Conservation (phyloP, 2,113 vertebrate species). For the Pachycephala philippinensis region DNA sequence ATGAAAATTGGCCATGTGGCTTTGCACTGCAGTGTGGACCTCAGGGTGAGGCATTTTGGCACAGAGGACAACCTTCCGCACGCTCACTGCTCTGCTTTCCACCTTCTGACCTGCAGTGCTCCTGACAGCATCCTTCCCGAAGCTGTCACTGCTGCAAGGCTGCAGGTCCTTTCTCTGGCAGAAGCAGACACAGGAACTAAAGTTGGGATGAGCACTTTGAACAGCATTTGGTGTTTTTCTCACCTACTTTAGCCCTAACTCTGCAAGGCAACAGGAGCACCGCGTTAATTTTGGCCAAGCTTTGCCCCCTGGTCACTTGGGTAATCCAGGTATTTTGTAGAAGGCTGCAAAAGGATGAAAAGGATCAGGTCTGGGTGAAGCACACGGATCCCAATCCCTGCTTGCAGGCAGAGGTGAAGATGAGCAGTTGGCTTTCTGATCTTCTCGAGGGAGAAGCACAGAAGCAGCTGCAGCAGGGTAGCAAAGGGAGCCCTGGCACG, state of each 20-base stretch:
- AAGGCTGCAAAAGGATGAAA: not conserved
- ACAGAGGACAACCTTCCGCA: not conserved
- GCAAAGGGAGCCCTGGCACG: not conserved
- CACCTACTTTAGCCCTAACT: not conserved
- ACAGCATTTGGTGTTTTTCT: not conserved
- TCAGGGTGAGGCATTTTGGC: not conserved
- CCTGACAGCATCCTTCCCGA: not conserved
- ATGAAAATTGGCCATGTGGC: not conserved
- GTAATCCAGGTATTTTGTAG: not conserved
- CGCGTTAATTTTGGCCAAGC: not conserved
- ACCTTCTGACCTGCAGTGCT: not conserved
- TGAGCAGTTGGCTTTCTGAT: not conserved
- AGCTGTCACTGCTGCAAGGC: not conserved
- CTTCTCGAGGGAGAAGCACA: not conserved
- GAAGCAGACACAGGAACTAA: not conserved
- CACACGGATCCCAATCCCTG: not conserved
- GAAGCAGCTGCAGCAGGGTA: not conserved
- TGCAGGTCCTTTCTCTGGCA: not conserved
- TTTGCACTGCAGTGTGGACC: not conserved
- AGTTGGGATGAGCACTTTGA: not conserved
- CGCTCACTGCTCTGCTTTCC: not conserved
- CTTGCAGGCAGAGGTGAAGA: not conserved
- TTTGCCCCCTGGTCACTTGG: not conserved
- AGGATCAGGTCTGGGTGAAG: not conserved
- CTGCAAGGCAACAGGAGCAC: not conserved